Evolutionary conservation across 2,113 vertebrate species (phyloP), one percentile per base, ranked within the genome.

Genomic region (chimpanzee (Pan troglodytes)): DNA sequence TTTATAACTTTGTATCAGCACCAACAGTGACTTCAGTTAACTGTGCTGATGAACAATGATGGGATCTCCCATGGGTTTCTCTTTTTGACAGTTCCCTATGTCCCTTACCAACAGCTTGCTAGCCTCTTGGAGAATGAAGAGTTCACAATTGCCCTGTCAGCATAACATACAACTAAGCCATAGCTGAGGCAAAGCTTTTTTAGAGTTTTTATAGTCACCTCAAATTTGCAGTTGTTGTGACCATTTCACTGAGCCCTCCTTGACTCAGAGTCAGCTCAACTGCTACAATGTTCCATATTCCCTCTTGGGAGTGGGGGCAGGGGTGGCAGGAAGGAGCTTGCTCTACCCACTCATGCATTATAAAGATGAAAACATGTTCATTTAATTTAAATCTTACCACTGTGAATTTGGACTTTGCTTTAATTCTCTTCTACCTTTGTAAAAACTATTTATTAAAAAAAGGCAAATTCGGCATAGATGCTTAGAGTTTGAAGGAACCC

Each of bases 61-160:
- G 67, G 13, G 48, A 18, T 80, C 59, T 85, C 48, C 64, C 22
- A 45, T 40, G 40, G 81, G 40, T 59, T 94, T 88, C 72, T 93
- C 76, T 88, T 59, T 86, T 23, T 22, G 68, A 40, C 18, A 68
- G 68, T n/a, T 20, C 70, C 85, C 85, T 67, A 35, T 52, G 75
- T 83, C 52, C 75, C 73, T 78, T 78, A 50, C 38, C 83, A 96
- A 85, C 50, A 72, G 87, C 57, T 61, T 43, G 67, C 35, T 59
- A 83, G 68, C 38, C 43, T 43, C 57, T 78, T 89, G 90, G 90
- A 92, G 86, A 92, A 81, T 32, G 30, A 90, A 93, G 78, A 89
- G 72, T 30, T 76, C 82, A 82, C 27, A 78, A 3, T 14, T 70
- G 17, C 64, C 32, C 40, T 88, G 61, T 95, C 73, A 70, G 92